Evolutionary conservation across 2,113 vertebrate species (phyloP), one percentile per base, ranked within the genome.

Genomic region (Poecile atricapillus): DNA sequence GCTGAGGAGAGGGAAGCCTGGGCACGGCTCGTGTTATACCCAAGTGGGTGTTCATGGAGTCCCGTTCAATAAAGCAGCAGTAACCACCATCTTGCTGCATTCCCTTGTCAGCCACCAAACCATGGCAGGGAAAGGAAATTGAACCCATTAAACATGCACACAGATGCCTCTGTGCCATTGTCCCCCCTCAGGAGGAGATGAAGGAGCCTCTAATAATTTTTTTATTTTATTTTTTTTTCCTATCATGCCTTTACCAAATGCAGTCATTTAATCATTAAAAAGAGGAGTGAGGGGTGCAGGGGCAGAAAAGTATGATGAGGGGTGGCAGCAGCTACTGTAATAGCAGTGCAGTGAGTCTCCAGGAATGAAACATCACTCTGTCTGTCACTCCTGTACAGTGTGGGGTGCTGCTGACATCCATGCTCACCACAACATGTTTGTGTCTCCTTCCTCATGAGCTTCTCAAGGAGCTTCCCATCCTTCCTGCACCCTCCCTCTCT

Each of bases 51-150:
- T 92, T 81, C 33, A 0, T 60, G 65, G 73, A 50, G 84, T 63
- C 91, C 77, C 13, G 6, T 93, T 96, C 94, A 90, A 87, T 96
- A 95, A 93, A 94, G 92, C 94, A 97, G 90, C 95, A 90, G 94
- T 94, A 94, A 94, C 94, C 95, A 91, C 92, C 84, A 90, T 94
- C 82, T 88, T 90, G 82, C 79, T 82, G 82, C 89, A 77, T 76
- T 97, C 96, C 95, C 97, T 87, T 56, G 69, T 6, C 87, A 79
- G 93, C 91, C 86, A 93, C 92, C 88, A 96, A 97, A 77, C 88
- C 69, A 89, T 88, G 65, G 91, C 90, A 90, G 59, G 67, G 96
- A 97, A 84, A 97, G 95, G 96, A 97, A 97, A 97, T 96, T 94
- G 93, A 95, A 85, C 90, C 83, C 92, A 96, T 97, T 97, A 97